These are phyloP conservation scores for Nematostella vectensis DNA, from an alignment of 92 coral and sea anemone species.

Conservation along the genomic window DNA sequence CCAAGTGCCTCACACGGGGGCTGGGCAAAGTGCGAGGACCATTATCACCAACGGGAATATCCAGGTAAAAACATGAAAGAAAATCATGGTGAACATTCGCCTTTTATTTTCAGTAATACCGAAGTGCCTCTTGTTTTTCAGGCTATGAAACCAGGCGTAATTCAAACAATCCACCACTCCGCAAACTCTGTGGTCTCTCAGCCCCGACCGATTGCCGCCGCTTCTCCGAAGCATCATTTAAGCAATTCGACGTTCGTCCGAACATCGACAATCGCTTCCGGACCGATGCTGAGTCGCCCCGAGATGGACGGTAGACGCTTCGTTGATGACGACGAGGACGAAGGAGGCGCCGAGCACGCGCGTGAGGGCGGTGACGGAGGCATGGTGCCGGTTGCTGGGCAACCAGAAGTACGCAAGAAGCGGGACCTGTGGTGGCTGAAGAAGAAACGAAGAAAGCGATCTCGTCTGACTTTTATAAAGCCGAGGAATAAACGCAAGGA, in stretches of 20 bases:
- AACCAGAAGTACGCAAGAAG: constrained; percentile 45
- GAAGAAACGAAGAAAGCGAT: constrained; percentile 68
- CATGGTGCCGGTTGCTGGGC: too few relatives aligned
- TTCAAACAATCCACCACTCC: constrained; percentile 28
- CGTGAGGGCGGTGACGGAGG: constrained; percentile 18
- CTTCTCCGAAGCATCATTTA: too few relatives aligned
- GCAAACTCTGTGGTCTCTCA: not conserved
- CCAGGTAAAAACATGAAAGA: too few relatives aligned
- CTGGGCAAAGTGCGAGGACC: not conserved
- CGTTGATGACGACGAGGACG: constrained; percentile 18
- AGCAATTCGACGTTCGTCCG: not conserved
- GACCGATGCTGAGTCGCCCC: not conserved
- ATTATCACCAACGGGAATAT: not conserved
- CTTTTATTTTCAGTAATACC: too few relatives aligned
- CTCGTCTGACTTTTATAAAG: constrained; percentile 76
- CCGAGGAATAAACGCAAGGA: constrained; percentile 75
- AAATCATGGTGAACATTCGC: too few relatives aligned
- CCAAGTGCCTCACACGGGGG: not conserved
- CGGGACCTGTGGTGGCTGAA: constrained; percentile 75
- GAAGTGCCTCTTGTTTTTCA: too few relatives aligned
- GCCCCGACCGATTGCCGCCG: not conserved
- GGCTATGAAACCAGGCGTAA: constrained; percentile 24
- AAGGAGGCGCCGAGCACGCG: constrained; percentile 15
- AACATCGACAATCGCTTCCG: not conserved
- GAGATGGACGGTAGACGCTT: not conserved